Conservation (phyloP, 2,113 vertebrate genomes). For the Aphelocoma coerulescens region DNA sequence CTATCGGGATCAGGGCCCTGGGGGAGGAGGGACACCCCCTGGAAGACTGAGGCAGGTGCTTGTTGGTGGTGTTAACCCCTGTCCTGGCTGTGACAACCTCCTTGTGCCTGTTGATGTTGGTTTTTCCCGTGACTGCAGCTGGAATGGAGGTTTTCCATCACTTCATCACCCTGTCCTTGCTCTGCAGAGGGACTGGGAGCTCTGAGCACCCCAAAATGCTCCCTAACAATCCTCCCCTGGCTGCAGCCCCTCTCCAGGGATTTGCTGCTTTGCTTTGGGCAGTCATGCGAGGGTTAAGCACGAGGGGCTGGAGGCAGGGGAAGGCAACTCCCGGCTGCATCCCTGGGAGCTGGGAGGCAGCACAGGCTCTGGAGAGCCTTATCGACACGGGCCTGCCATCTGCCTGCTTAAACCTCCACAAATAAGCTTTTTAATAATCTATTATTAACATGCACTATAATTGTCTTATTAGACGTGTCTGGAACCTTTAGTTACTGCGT, state of each 20-base stretch:
- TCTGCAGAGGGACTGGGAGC: not conserved
- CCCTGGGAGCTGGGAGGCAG: not conserved
- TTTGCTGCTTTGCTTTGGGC: not conserved
- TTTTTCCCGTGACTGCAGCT: not conserved
- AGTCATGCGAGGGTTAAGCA: not conserved
- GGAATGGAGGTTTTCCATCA: not conserved
- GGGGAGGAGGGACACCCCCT: not conserved
- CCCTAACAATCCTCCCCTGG: not conserved
- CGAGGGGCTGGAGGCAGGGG: not conserved
- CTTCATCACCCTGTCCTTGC: rapidly evolving
- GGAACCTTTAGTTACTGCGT: slow-evolving; percentile 19
- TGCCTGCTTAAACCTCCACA: slow-evolving; percentile 22
- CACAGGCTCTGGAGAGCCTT: not conserved
- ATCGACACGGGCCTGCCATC: not conserved
- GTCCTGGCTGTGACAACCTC: not conserved
- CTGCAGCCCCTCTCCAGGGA: not conserved
- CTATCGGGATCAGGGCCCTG: not conserved
- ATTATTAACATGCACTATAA: slow-evolving; percentile 52
- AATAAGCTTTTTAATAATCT: slow-evolving; percentile 56
- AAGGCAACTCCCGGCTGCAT: not conserved
- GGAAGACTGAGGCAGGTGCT: not conserved
- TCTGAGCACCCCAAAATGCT: not conserved
- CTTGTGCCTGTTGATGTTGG: not conserved
- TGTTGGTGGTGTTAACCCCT: not conserved
- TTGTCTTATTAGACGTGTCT: slow-evolving; percentile 53